Conservation (phyloP, 2,113 vertebrate species). For the Phodopus roborovskii region DNA sequence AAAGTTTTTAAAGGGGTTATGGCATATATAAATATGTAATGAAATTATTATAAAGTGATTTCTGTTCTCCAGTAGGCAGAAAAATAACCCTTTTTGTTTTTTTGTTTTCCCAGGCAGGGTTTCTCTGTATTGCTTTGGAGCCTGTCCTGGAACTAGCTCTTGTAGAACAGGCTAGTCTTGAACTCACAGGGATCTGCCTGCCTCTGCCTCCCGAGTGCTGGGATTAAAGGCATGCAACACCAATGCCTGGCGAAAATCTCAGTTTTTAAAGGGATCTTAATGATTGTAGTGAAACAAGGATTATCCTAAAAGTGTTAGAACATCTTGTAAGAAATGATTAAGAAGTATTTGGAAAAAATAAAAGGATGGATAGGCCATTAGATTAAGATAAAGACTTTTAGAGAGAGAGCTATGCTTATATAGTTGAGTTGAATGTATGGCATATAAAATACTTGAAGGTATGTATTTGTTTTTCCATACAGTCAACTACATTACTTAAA, state of each 20-base stretch:
- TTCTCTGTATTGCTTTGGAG: too few relatives aligned
- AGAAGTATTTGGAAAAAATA: constrained; percentile 40
- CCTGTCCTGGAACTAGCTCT: too few relatives aligned
- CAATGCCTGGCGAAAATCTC: too few relatives aligned
- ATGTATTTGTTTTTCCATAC: neutral
- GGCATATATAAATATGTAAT: constrained; percentile 25
- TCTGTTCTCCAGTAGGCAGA: neutral
- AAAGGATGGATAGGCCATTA: neutral
- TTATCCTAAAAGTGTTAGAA: neutral
- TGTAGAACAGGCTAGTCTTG: too few relatives aligned
- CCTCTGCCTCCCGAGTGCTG: too few relatives aligned
- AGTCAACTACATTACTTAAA: constrained; percentile 11
- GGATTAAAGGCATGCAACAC: too few relatives aligned
- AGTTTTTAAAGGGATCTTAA: constrained; percentile 16
- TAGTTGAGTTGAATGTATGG: constrained; percentile 21
- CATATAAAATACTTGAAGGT: neutral
- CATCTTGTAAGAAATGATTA: neutral
- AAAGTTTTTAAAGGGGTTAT: constrained; percentile 4
- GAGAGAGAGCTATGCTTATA: neutral
- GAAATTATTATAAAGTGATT: neutral
- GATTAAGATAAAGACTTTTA: constrained; percentile 30
- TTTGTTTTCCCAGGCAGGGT: too few relatives aligned
- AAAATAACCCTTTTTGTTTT: neutral
- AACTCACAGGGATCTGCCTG: too few relatives aligned
- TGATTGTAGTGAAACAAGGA: neutral